phyloP scores from a whole-genome alignment of 1,140 invertebrate genomes.

The Brachionus paranguensis region DNA sequence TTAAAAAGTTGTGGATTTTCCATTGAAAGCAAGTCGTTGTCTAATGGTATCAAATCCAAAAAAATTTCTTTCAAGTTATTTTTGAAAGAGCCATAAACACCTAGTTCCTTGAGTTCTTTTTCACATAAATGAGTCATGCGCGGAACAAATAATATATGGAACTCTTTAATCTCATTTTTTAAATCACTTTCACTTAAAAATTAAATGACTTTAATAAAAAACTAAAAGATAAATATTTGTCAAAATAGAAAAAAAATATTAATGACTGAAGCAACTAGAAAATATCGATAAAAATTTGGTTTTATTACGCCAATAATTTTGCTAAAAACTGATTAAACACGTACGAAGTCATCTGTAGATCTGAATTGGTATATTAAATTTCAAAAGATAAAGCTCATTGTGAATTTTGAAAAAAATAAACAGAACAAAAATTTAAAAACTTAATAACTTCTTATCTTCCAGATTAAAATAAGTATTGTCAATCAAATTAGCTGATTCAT shows the following conservation, averaged over 20 bases:
- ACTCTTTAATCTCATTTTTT: slow-evolving; percentile 56
- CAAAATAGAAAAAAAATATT: slow-evolving; percentile 55
- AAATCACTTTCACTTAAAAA: slow-evolving; percentile 53
- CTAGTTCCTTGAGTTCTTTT: slow-evolving; percentile 69
- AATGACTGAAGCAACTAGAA: background rate
- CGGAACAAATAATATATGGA: slow-evolving; percentile 76
- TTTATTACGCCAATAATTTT: no score
- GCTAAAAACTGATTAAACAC: background rate
- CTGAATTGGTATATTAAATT: no score
- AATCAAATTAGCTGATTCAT: no score
- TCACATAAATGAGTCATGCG: slow-evolving; percentile 77
- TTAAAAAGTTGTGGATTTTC: slow-evolving; percentile 73
- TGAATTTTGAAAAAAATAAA: no score
- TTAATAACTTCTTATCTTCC: no score
- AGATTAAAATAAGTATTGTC: no score
- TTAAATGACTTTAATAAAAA: background rate
- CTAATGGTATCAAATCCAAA: slow-evolving; percentile 81
- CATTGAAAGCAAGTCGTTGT: slow-evolving; percentile 85
- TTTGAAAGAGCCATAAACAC: slow-evolving; percentile 71
- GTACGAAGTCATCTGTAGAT: no score
- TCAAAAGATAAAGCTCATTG: no score
- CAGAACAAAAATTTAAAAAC: no score
- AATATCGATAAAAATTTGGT: no score
- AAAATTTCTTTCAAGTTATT: slow-evolving; percentile 71
- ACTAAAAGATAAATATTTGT: background rate